These are phyloP conservation scores for Bombus pascuorum DNA, from an alignment of 1,140 invertebrate species.

Conservation along the genomic window DNA sequence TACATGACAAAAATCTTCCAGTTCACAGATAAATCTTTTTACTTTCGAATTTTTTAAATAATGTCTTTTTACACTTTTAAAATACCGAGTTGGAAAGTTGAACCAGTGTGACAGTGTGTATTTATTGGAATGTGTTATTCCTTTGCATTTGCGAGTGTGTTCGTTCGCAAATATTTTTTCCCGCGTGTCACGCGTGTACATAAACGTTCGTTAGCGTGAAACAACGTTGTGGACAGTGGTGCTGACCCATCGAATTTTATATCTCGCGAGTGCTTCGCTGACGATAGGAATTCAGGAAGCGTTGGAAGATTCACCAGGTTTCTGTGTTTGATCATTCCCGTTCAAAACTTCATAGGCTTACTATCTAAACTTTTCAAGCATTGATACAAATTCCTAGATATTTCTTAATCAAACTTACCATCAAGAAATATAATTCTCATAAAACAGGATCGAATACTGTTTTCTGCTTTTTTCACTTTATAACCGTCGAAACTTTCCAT, in stretches of 20 bases:
- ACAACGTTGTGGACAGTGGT: slow-evolving; percentile 12
- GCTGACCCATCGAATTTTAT: slow-evolving; percentile 22
- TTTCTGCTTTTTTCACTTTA: no score
- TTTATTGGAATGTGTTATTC: slow-evolving; percentile 2
- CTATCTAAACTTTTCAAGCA: not conserved
- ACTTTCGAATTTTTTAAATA: not conserved
- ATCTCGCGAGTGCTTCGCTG: not conserved
- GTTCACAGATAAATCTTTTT: not conserved
- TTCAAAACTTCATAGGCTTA: not conserved
- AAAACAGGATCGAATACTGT: no score
- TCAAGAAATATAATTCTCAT: no score
- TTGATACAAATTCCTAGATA: no score
- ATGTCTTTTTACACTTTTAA: not conserved
- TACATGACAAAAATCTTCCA: no score
- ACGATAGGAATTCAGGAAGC: not conserved
- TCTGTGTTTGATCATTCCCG: not conserved
- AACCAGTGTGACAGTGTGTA: not conserved
- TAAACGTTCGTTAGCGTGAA: slow-evolving; percentile 34
- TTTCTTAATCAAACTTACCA: no score
- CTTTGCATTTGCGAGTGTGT: not conserved
- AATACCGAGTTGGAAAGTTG: not conserved
- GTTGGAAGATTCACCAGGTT: not conserved
- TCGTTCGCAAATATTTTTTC: slow-evolving; percentile 14
- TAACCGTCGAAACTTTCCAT: no score
- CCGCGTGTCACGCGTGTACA: slow-evolving; percentile 22